Evolutionary conservation across 2,797 vertebrate species (phyloP).

Genomic region (Syndactyla subalaris): DNA sequence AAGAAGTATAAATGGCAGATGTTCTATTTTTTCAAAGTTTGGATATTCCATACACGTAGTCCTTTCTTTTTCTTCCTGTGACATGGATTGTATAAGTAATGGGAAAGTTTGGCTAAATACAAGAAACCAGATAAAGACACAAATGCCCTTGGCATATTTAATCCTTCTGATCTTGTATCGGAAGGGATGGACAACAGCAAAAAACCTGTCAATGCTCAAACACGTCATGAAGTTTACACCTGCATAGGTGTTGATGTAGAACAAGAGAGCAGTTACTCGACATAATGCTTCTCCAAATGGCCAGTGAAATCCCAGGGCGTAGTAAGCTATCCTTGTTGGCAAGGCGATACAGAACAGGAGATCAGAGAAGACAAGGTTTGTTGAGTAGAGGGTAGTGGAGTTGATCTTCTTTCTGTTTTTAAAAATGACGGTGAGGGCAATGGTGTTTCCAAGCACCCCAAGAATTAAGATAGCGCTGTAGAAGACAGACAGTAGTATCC

Average conservation of each 20-base stretch:
- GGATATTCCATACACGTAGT: slow-evolving; percentile 97
- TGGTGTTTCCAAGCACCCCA: slow-evolving; percentile 87
- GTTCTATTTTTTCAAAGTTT: slow-evolving; percentile 85
- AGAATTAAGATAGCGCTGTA: slow-evolving; percentile 86
- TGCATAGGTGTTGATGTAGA: slow-evolving; percentile 95
- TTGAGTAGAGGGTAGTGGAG: slow-evolving; percentile 95
- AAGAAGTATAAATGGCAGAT: slow-evolving; percentile 87
- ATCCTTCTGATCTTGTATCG: slow-evolving; percentile 87
- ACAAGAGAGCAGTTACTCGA: slow-evolving; percentile 85
- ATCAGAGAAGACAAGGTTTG: slow-evolving; percentile 92
- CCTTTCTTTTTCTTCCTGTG: slow-evolving; percentile 66
- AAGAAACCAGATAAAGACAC: slow-evolving; percentile 86
- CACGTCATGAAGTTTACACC: slow-evolving; percentile 98
- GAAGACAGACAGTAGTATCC: slow-evolving; percentile 84
- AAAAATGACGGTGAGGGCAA: slow-evolving; percentile 91
- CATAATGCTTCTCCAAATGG: slow-evolving; percentile 84
- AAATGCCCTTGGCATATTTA: slow-evolving; percentile 86
- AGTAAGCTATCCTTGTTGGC: slow-evolving; percentile 89
- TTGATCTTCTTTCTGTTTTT: slow-evolving; percentile 95
- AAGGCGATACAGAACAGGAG: slow-evolving; percentile 90
- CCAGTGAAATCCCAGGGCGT: slow-evolving; percentile 92
- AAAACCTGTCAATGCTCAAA: slow-evolving; percentile 92
- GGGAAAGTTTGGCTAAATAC: slow-evolving; percentile 92
- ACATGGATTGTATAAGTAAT: slow-evolving; percentile 84
- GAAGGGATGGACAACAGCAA: slow-evolving; percentile 91